phyloP scores from a whole-genome alignment of 2,113 vertebrate genomes.

The Gadus chalcogrammus region DNA sequence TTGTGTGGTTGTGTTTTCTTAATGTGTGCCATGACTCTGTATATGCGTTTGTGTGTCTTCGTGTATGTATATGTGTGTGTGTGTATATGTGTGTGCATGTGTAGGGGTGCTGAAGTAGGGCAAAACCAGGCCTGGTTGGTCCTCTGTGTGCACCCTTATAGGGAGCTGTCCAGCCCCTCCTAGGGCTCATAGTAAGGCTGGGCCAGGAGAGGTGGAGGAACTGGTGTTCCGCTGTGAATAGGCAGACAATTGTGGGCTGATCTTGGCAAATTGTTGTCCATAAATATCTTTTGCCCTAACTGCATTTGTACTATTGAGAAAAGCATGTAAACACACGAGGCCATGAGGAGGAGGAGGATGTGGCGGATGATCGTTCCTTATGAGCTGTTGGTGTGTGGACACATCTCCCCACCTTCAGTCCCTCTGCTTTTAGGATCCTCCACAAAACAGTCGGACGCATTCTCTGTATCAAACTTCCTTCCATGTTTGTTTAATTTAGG shows the following conservation, averaged over 20 bases:
- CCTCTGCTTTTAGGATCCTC: not conserved
- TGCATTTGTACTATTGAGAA: constrained; percentile 22
- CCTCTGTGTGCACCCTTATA: constrained; percentile 1
- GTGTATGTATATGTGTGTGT: too few relatives aligned
- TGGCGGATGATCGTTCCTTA: too few relatives aligned
- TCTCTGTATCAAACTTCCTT: too few relatives aligned
- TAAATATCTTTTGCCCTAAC: constrained; percentile 56
- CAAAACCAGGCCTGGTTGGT: too few relatives aligned
- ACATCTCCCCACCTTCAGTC: not conserved
- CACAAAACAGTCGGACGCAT: too few relatives aligned
- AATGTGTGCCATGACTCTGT: too few relatives aligned
- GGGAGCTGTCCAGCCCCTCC: constrained; percentile 33
- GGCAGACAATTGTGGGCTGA: constrained; percentile 30
- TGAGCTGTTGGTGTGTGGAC: too few relatives aligned
- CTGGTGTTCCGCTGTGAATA: constrained; percentile 30
- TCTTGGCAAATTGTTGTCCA: constrained; percentile 22
- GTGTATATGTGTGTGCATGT: too few relatives aligned
- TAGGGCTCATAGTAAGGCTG: constrained; percentile 40
- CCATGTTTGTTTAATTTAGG: too few relatives aligned
- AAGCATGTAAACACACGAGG: not conserved
- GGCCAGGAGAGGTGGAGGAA: constrained; percentile 7
- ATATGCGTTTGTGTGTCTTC: too few relatives aligned
- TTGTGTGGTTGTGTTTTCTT: too few relatives aligned
- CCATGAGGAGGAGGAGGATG: not conserved
- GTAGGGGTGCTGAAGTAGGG: too few relatives aligned